Percentiles rank a stretch among this genome's conserved stretches.
Evolutionary conservation across 2,888 invertebrate species (phyloP).

Genomic region (Oithona nana): DNA sequence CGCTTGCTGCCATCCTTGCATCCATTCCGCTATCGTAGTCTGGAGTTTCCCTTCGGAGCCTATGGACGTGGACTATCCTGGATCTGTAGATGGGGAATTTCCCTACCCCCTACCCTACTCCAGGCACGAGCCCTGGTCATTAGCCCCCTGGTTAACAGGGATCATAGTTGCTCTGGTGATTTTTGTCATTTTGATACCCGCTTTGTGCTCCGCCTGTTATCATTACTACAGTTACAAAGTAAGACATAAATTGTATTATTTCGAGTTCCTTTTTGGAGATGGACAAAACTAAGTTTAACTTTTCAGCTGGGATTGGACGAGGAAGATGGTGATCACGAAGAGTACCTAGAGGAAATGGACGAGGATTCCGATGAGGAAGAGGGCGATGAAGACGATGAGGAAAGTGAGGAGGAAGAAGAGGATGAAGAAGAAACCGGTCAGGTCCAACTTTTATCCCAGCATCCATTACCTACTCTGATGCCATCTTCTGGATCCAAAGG

Average conservation of each 20-base stretch:
- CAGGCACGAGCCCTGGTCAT: not conserved
- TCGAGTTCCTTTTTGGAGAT: not conserved
- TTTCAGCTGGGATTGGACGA: not conserved
- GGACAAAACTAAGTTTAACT: no score
- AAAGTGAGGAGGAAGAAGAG: no score
- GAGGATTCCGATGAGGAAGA: not conserved
- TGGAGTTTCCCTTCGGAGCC: no score
- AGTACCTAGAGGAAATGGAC: not conserved
- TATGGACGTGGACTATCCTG: no score
- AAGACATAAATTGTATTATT: not conserved
- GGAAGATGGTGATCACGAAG: not conserved
- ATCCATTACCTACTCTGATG: no score
- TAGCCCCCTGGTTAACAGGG: not conserved
- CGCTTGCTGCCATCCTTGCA: no score
- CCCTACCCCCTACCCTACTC: not conserved
- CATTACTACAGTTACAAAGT: constrained; percentile 8
- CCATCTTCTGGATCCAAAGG: no score
- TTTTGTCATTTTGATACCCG: constrained; percentile 11
- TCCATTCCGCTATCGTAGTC: no score
- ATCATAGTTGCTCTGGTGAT: not conserved
- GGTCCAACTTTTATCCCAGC: no score
- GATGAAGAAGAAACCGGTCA: no score
- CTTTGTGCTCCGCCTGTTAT: constrained; percentile 13
- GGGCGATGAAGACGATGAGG: not conserved
- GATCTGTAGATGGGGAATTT: no score